Conservation (phyloP, 92 coral and sea anemone species). For the Zoanthus gigantus region DNA sequence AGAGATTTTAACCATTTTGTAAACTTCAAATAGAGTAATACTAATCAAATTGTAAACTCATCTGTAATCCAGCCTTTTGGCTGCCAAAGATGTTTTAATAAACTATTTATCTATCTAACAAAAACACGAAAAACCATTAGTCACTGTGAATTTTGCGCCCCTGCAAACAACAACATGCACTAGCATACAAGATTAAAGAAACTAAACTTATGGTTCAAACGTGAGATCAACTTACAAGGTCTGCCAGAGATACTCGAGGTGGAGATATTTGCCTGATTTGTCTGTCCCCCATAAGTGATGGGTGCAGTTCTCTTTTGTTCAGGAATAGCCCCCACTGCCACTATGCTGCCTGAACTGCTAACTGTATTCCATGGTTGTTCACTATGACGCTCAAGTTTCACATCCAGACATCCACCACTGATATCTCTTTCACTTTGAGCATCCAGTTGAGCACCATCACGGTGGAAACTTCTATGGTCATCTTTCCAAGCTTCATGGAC, state of each 20-base stretch:
- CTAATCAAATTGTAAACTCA: too few relatives aligned
- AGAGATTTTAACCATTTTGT: too few relatives aligned
- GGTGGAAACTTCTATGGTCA: not conserved
- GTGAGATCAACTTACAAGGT: constrained; percentile 18
- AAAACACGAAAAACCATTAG: too few relatives aligned
- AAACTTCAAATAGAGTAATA: too few relatives aligned
- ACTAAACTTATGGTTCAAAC: not conserved
- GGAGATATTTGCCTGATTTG: not conserved
- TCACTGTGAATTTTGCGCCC: too few relatives aligned
- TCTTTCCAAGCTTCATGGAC: not conserved
- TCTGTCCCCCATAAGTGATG: not conserved
- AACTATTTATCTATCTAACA: too few relatives aligned
- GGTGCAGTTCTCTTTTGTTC: not conserved
- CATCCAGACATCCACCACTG: not conserved
- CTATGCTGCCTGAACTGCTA: not conserved
- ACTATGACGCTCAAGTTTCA: not conserved
- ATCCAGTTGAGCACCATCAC: not conserved
- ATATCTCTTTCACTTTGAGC: not conserved
- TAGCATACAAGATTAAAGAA: too few relatives aligned
- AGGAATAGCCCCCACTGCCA: not conserved
- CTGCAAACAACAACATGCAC: too few relatives aligned
- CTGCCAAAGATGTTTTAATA: too few relatives aligned
- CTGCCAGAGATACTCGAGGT: constrained; percentile 2
- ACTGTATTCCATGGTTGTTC: not conserved
- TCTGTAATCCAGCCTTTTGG: too few relatives aligned